These are phyloP conservation scores for Columba livia DNA, from an alignment of 2,113 vertebrate species.

Conservation along the genomic window DNA sequence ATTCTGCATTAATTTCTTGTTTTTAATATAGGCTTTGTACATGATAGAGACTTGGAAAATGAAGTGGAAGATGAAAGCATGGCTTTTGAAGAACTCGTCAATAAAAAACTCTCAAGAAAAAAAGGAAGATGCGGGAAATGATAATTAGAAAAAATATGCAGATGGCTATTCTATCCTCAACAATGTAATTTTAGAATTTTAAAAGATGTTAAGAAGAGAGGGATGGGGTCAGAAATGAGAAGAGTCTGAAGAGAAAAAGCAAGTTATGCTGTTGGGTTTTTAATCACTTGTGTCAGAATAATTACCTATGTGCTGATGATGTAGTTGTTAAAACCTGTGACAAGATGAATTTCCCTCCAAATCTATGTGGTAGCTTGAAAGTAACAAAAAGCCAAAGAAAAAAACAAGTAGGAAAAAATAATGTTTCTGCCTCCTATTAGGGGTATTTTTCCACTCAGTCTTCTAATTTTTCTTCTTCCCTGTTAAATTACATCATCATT, in stretches of 20 bases:
- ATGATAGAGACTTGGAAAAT: slow-evolving; percentile 63
- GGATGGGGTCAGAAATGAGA: neutral
- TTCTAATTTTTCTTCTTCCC: neutral
- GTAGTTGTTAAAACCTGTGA: neutral
- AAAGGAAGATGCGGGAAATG: slow-evolving; percentile 47
- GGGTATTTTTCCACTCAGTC: neutral
- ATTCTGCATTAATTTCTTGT: neutral
- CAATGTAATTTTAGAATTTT: neutral
- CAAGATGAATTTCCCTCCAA: neutral
- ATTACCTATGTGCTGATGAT: neutral
- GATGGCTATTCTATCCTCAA: neutral
- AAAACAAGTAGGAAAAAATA: neutral
- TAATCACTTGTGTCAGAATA: neutral
- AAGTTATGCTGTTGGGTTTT: neutral
- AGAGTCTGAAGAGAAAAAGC: neutral
- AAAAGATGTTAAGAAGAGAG: neutral
- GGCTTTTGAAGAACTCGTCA: slow-evolving; percentile 74
- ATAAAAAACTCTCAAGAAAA: slow-evolving; percentile 54
- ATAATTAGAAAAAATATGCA: neutral
- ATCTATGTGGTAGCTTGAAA: neutral
- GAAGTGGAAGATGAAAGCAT: slow-evolving; percentile 72
- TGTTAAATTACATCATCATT: neutral
- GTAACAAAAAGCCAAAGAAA: slow-evolving; percentile 26
- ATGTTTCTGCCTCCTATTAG: slow-evolving; percentile 22
- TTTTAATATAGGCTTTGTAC: slow-evolving; percentile 51